Percentiles rank a stretch among this genome's conserved stretches.
Evolutionary conservation across 1,140 invertebrate genomes (phyloP).

Genomic region (Drosophila dunni): DNA sequence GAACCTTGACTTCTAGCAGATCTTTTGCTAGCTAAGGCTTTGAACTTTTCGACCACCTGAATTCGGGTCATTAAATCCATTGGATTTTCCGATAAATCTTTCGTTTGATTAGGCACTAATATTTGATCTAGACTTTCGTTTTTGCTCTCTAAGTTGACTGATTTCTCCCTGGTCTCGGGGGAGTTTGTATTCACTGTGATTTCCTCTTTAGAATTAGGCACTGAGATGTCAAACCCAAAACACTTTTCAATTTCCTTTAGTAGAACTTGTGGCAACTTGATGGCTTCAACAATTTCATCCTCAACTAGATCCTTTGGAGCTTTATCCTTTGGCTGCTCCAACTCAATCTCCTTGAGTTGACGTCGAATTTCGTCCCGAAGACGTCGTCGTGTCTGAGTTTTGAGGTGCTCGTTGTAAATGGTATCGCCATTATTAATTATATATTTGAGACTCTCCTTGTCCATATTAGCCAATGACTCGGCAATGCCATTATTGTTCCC

Average conservation of each 20-base stretch:
- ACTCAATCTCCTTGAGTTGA: slow-evolving; percentile 65
- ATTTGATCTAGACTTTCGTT: not conserved
- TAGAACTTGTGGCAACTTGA: slow-evolving; percentile 62
- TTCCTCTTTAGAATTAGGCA: not conserved
- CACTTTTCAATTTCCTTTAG: slow-evolving; percentile 74
- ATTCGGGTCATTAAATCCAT: slow-evolving; percentile 41
- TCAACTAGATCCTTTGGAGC: slow-evolving; percentile 49
- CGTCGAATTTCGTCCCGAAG: slow-evolving; percentile 71
- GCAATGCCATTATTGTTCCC: slow-evolving; percentile 12
- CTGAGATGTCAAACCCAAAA: slow-evolving; percentile 61
- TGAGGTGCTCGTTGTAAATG: slow-evolving; percentile 73
- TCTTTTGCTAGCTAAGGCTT: slow-evolving; percentile 7
- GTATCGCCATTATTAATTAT: slow-evolving; percentile 78
- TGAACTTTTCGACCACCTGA: slow-evolving; percentile 42
- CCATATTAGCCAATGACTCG: slow-evolving; percentile 61
- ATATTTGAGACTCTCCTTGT: slow-evolving; percentile 72
- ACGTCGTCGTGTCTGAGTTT: slow-evolving; percentile 65
- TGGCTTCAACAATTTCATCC: slow-evolving; percentile 75
- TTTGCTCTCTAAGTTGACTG: not conserved
- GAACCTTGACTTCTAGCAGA: not conserved
- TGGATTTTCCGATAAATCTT: not conserved
- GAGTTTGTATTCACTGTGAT: not conserved
- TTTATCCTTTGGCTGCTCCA: slow-evolving; percentile 58
- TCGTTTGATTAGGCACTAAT: not conserved
- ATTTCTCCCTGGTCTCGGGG: not conserved